Evolutionary conservation across 2,113 vertebrate species (phyloP).

Genomic region (Triplophysa rosa): DNA sequence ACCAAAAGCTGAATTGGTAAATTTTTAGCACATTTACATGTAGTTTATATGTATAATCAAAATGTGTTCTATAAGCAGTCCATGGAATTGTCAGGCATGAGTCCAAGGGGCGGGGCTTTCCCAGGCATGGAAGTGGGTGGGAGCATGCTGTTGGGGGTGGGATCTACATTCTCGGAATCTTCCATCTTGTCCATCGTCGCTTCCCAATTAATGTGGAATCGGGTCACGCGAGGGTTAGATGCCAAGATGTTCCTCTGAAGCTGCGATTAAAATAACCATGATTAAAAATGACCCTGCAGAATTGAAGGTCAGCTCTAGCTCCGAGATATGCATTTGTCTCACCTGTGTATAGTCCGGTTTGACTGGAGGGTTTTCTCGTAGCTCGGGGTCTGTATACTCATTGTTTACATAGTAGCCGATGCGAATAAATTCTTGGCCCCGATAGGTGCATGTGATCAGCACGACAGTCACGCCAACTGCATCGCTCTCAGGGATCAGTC

Average conservation of each 20-base stretch:
- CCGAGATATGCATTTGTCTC: neutral
- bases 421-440: conserved; percentile 88
- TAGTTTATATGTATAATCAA: neutral
- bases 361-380: conserved; percentile 85
- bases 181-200: conserved; percentile 80
- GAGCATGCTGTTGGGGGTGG: conserved; percentile 75
- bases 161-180: conserved; percentile 84
- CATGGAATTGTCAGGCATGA: conserved; percentile 90
- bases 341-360: conserved; percentile 91
- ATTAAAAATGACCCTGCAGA: too few species aligned
- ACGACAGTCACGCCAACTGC: conserved; percentile 91
- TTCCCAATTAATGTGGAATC: conserved; percentile 95
- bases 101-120: conserved; percentile 76
- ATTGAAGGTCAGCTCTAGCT: too few species aligned
- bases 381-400: conserved; percentile 86
- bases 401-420: conserved; percentile 95
- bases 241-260: conserved; percentile 90
- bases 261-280: conserved; percentile 60
- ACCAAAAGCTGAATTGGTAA: neutral
- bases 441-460: conserved; percentile 91
- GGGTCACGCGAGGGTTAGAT: conserved; percentile 88
- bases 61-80: conserved; percentile 76
- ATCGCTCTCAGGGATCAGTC: conserved; percentile 87
- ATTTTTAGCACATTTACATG: neutral
- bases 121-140: conserved; percentile 77